Percentiles rank a stretch among this genome's conserved stretches.
Evolutionary conservation across 2,113 vertebrate species (phyloP).

Genomic region (Pao palembangensis): DNA sequence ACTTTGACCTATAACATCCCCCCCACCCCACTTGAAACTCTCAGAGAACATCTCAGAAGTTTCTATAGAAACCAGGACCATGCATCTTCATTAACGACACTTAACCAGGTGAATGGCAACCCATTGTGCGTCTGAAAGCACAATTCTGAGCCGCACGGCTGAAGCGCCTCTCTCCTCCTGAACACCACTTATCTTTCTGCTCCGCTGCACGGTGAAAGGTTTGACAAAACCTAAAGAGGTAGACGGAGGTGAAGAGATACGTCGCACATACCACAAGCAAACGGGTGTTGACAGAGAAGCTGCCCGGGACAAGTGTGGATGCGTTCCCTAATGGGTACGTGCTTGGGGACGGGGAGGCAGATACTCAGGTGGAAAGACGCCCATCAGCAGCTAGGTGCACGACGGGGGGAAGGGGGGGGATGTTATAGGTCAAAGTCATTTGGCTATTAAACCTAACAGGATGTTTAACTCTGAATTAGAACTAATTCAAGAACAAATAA

Average conservation of each 20-base stretch:
- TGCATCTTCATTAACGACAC: no score
- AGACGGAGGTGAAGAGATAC: slow-evolving; percentile 21
- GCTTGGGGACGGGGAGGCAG: slow-evolving; percentile 49
- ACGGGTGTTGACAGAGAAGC: slow-evolving; percentile 62
- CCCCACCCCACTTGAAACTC: no score
- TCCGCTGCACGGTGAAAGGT: slow-evolving; percentile 37
- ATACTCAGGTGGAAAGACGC: slow-evolving; percentile 25
- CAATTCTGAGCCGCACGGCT: slow-evolving; percentile 33
- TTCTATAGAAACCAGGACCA: no score
- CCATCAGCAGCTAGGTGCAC: slow-evolving; percentile 31
- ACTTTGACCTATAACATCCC: no score
- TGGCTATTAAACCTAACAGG: background rate
- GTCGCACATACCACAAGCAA: slow-evolving; percentile 53
- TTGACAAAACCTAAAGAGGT: slow-evolving; percentile 23
- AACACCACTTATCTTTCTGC: slow-evolving; percentile 51
- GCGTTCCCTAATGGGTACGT: slow-evolving; percentile 54
- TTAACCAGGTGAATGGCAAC: slow-evolving; percentile 10
- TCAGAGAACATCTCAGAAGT: no score
- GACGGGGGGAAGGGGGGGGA: background rate
- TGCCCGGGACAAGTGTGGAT: slow-evolving; percentile 63
- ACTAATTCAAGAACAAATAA: background rate
- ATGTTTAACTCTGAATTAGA: background rate
- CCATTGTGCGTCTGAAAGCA: slow-evolving; percentile 44
- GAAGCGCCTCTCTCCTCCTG: slow-evolving; percentile 14
- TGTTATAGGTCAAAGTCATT: no score